Evolutionary conservation across 2,797 vertebrate species (phyloP).

Genomic region (Glossophaga mutica): DNA sequence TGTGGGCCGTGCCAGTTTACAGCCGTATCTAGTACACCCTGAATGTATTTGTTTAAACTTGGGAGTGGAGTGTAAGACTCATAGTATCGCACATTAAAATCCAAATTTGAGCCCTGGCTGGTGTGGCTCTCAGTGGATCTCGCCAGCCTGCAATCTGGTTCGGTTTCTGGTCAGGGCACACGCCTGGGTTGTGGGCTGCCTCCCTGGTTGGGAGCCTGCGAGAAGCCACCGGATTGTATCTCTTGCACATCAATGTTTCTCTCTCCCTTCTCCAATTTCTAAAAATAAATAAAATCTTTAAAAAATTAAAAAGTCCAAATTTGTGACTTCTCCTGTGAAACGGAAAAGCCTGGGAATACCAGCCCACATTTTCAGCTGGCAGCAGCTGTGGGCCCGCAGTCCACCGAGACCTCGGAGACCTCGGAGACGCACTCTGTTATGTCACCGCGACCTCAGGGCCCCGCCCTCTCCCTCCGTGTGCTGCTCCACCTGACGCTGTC

Average conservation of each 20-base stretch:
- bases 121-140: no score
- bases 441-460: neutral
- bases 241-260: no score
- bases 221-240: no score
- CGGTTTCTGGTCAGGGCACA: no score
- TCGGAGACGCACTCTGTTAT: accelerated
- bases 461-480: neutral
- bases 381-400: neutral
- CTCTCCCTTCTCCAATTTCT: no score
- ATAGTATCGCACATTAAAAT: neutral
- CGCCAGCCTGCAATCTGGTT: no score
- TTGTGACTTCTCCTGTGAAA: neutral
- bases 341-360: neutral
- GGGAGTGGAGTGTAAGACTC: neutral
- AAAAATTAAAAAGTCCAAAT: neutral
- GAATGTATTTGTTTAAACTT: neutral
- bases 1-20: neutral
- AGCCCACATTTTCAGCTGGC: neutral
- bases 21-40: neutral
- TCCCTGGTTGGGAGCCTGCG: no score
- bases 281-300: no score
- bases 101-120: neutral
- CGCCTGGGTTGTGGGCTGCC: no score
- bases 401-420: neutral
- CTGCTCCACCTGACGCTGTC: no score